A percentile compares a stretch with the other conserved stretches of the same genome.
Conservation (phyloP, 2,888 invertebrate species). For the Automeris io region DNA sequence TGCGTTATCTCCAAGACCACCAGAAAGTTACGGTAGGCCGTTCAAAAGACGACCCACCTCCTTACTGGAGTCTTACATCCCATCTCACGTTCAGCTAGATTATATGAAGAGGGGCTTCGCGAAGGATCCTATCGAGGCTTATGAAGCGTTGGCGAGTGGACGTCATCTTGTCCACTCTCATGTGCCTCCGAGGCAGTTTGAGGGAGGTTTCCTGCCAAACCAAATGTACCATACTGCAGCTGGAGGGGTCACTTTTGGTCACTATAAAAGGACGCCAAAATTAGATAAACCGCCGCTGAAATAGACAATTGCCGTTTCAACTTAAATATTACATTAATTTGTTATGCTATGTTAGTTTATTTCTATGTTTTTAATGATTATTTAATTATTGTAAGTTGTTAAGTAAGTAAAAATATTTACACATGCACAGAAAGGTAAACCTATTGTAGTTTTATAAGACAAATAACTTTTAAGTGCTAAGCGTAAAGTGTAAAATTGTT, state of each 20-base stretch:
- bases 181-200: slow-evolving; percentile 45
- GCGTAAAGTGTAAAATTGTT: too few relatives aligned
- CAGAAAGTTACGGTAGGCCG: slow-evolving; percentile 34
- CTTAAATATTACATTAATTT: too few relatives aligned
- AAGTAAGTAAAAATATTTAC: too few relatives aligned
- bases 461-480: too few relatives aligned
- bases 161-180: slow-evolving; percentile 37
- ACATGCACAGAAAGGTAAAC: too few relatives aligned
- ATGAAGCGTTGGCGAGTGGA: slow-evolving; percentile 57
- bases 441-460: too few relatives aligned
- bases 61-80: slow-evolving; percentile 78
- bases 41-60: slow-evolving; percentile 64
- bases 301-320: neutral
- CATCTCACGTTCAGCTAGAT: slow-evolving; percentile 72
- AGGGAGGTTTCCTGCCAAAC: slow-evolving; percentile 68
- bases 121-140: slow-evolving; percentile 57
- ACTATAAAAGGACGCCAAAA: slow-evolving; percentile 61
- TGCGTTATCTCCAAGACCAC: slow-evolving; percentile 37
- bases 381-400: too few relatives aligned
- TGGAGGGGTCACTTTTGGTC: slow-evolving; percentile 63
- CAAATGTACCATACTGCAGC: slow-evolving; percentile 67
- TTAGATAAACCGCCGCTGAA: slow-evolving; percentile 26
- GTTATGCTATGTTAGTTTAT: too few relatives aligned
- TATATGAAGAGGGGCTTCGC: slow-evolving; percentile 63
- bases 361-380: too few relatives aligned